Evolutionary conservation across 2,113 vertebrate genomes (phyloP), one percentile per base, ranked within the genome.

Genomic region (Trichechus manatus): DNA sequence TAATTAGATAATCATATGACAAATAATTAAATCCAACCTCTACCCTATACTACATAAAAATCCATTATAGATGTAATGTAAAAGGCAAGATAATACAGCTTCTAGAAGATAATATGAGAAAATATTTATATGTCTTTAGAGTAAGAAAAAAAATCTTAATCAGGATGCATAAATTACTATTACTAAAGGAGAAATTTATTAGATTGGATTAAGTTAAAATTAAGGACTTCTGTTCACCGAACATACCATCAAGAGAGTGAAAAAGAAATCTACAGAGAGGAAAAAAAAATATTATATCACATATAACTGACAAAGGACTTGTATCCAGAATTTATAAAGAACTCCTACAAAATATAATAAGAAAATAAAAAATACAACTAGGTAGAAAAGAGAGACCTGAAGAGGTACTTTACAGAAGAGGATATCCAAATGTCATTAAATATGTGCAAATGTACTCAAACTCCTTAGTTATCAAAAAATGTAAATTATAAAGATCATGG

Each of bases 151-250:
- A 50, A 10, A 33, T 53, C 39, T 83, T 88, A 25, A 87, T 47
- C 25, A 72, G 39, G 50, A 29, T 7, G 61, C 23, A 50, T 22
- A 63, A 6, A 36, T 31, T 42, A 61, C 27, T 86, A 36, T 78
- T 78, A 50, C 22, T 70, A 44, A 80, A 87, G 61, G 15, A 93
- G 33, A 77, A 64, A 86, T 17, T 22, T 22, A 77, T 66, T 53
- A 77, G 20, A 56, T 39, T 93, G 33, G 47, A 42, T 86, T 56
- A 87, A 87, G 78, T 66, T 56, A 93, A 87, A 87, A 93, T n/a
- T 53, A 79, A 93, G 20, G 61, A n/a, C 82, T n/a, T 33, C 39
- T 68, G 66, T 19, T 87, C 22, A 87, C 68, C 20, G 59, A 87
- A 87, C 56, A 42, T 68, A 33, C 23, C 9, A 68, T 13, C 33